phyloP scores from a whole-genome alignment of 2,888 invertebrate genomes.

The Leptopilina myrica region DNA sequence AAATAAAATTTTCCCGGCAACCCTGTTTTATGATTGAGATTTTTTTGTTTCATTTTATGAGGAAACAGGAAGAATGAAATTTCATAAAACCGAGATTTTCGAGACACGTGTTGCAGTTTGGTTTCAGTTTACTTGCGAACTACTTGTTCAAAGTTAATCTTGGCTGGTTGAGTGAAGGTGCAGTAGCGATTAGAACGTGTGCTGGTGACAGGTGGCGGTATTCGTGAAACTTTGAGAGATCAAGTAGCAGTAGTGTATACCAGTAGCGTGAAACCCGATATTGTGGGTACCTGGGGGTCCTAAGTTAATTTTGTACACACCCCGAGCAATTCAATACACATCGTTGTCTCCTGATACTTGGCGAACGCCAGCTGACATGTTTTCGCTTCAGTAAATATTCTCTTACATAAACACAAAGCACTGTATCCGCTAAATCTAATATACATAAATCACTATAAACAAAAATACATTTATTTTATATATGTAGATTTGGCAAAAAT shows the following conservation, averaged over 20 bases:
- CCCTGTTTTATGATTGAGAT: neutral
- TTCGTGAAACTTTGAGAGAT: slow-evolving; percentile 53
- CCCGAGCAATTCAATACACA: slow-evolving; percentile 53
- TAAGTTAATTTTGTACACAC: slow-evolving; percentile 51
- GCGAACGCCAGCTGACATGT: slow-evolving; percentile 55
- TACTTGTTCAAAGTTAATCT: slow-evolving; percentile 33
- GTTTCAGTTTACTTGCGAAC: slow-evolving; percentile 27
- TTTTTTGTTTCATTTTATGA: neutral
- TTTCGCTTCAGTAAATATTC: slow-evolving; percentile 30
- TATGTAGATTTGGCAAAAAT: too few relatives aligned
- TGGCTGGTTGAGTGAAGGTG: slow-evolving; percentile 11
- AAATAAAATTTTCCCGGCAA: neutral
- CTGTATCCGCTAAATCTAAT: neutral
- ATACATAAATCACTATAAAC: neutral
- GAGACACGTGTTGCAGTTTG: slow-evolving; percentile 7
- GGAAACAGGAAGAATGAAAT: neutral
- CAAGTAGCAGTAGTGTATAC: slow-evolving; percentile 52
- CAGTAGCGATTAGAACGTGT: slow-evolving; percentile 48
- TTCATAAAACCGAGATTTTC: slow-evolving; percentile 19
- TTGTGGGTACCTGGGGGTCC: slow-evolving; percentile 45
- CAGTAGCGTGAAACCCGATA: slow-evolving; percentile 55
- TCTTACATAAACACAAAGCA: neutral
- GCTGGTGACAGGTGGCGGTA: slow-evolving; percentile 55
- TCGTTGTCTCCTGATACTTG: slow-evolving; percentile 45
- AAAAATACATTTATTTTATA: neutral